Conservation (phyloP, 1,140 invertebrate species). For the Glomeris maerens region DNA sequence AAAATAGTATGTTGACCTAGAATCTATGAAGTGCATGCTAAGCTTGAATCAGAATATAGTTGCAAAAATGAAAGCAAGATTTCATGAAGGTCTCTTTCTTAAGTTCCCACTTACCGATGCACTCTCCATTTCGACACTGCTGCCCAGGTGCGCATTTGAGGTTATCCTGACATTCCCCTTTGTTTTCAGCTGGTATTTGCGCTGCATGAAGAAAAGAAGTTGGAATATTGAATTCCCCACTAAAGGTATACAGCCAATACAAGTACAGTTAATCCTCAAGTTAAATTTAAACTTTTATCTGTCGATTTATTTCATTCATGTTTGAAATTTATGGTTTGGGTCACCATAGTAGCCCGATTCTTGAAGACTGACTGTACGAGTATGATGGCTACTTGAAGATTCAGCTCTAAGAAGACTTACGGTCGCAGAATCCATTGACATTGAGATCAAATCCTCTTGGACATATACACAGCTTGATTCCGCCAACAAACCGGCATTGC, state of each 20-base stretch:
- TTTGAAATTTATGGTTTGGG: no score
- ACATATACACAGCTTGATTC: slow-evolving; percentile 15
- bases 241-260: not conserved
- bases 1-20: not conserved
- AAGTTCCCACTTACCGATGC: slow-evolving; percentile 15
- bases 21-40: not conserved
- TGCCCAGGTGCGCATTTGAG: slow-evolving; percentile 19
- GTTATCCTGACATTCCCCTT: slow-evolving; percentile 17
- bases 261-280: no score
- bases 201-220: not conserved
- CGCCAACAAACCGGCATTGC: slow-evolving; percentile 18
- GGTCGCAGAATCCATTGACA: slow-evolving; percentile 14
- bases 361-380: no score
- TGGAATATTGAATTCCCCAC: slow-evolving; percentile 8
- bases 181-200: not conserved
- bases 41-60: not conserved
- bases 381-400: slow-evolving; percentile 15
- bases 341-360: no score
- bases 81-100: not conserved
- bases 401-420: slow-evolving; percentile 17
- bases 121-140: slow-evolving; percentile 18
- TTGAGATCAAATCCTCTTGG: slow-evolving; percentile 16
- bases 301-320: no score
- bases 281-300: no score
- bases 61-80: not conserved